phyloP scores from a whole-genome alignment of 2,888 invertebrate species.

The Acrobasis suavella region DNA sequence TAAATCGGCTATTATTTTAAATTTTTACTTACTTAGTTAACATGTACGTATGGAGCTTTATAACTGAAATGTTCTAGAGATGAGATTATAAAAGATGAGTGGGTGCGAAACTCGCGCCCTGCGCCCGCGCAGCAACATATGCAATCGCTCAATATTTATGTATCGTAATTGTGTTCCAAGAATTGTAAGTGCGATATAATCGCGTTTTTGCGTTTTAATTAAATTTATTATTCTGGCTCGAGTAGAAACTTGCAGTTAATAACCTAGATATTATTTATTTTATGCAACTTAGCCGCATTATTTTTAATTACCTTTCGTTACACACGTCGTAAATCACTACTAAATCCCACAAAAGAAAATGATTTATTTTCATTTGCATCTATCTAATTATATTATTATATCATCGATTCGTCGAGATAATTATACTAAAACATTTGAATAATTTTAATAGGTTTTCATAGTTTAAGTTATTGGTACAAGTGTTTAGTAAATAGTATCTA shows the following conservation, averaged over 20 bases:
- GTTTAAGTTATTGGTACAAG: too few species aligned
- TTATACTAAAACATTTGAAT: too few species aligned
- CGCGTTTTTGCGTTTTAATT: slow-evolving; percentile 10
- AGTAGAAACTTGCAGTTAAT: background rate
- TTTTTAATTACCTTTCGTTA: background rate
- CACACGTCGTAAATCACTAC: background rate
- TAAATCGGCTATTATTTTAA: too few species aligned
- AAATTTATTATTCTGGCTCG: slow-evolving; percentile 17
- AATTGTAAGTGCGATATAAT: slow-evolving; percentile 5
- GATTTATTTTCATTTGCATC: too few species aligned
- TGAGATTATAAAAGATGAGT: background rate
- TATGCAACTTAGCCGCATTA: background rate
- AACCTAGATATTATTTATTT: background rate
- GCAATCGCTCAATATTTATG: slow-evolving; percentile 25
- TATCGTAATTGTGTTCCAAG: slow-evolving; percentile 16
- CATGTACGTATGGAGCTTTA: too few species aligned
- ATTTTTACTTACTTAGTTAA: too few species aligned
- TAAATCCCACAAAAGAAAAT: too few species aligned
- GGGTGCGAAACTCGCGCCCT: background rate
- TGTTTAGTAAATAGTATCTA: too few species aligned
- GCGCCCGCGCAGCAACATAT: slow-evolving; percentile 20
- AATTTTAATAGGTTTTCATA: too few species aligned
- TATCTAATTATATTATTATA: too few species aligned
- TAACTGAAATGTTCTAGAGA: background rate
- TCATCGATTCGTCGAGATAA: too few species aligned